phyloP scores from a whole-genome alignment of 2,113 vertebrate species.

The Platycercus adscitus region DNA sequence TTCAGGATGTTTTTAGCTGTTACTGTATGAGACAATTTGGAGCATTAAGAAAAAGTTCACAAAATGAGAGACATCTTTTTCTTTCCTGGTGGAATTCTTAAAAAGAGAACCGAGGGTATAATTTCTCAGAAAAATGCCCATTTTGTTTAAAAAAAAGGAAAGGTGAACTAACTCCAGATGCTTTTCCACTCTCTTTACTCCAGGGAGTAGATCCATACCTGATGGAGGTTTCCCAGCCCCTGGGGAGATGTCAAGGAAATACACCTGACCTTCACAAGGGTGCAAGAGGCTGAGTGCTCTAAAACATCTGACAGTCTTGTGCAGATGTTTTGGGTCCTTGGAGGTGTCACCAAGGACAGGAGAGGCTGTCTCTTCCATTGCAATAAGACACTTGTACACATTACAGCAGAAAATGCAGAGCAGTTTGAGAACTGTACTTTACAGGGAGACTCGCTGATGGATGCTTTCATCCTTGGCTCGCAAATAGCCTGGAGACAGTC shows the following conservation, averaged over 20 bases:
- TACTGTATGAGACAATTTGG: not conserved
- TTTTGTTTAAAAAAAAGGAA: not conserved
- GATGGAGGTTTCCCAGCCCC: not conserved
- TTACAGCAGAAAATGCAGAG: not conserved
- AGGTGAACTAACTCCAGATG: not conserved
- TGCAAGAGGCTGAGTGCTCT: not conserved
- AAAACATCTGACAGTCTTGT: not conserved
- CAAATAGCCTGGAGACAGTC: not conserved
- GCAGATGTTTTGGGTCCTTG: not conserved
- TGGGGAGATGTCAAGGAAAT: not conserved
- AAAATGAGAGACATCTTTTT: constrained; percentile 1
- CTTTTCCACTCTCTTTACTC: not conserved
- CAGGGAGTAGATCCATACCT: not conserved
- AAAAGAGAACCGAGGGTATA: not conserved
- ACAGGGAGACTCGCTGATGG: not conserved
- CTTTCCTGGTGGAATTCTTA: not conserved
- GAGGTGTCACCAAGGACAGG: not conserved
- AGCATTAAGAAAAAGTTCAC: not conserved
- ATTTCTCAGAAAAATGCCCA: not conserved
- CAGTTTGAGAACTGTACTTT: not conserved
- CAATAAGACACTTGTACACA: not conserved
- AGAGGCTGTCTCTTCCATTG: rapidly evolving
- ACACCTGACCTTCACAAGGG: not conserved
- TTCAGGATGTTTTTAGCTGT: constrained; percentile 13
- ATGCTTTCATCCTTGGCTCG: not conserved